Conservation (phyloP, 1,140 invertebrate species). For the Plectrocnemia conspersa region DNA sequence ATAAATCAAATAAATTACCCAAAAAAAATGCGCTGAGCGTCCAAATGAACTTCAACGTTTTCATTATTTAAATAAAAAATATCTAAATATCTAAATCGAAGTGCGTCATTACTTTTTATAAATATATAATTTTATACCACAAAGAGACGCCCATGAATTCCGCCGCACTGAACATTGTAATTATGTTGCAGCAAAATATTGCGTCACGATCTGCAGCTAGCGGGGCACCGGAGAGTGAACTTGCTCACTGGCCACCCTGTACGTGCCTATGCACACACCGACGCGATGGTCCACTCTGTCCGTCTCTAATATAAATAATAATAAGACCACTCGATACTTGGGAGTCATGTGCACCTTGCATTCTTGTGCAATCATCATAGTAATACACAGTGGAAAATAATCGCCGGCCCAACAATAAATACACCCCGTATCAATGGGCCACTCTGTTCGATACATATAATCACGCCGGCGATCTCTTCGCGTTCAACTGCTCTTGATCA, state of each 20-base stretch:
- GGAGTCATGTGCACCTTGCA: conserved; percentile 9
- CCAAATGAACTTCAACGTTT: no score
- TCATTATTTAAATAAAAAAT: no score
- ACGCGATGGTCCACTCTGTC: background rate
- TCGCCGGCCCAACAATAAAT: conserved; percentile 1
- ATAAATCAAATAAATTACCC: no score
- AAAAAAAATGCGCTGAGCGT: no score
- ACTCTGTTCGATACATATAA: conserved; percentile 4
- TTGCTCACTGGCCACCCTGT: conserved; percentile 17
- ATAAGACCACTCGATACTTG: conserved; percentile 2
- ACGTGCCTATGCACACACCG: conserved; percentile 15
- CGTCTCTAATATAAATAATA: conserved; percentile 12
- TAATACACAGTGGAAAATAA: conserved; percentile 2
- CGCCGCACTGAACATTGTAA: conserved; percentile 31
- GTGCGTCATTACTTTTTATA: no score
- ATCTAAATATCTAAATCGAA: background rate
- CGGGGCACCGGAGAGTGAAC: conserved; percentile 1
- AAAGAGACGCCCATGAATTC: background rate
- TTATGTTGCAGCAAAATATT: conserved; percentile 34
- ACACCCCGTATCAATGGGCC: conserved; percentile 6
- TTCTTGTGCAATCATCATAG: conserved; percentile 8
- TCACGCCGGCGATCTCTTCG: background rate
- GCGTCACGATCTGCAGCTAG: conserved; percentile 31
- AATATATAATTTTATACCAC: no score
- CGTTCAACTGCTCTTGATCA: no score